phyloP scores from a whole-genome alignment of 2,888 invertebrate species.

The Perithous albicinctus region DNA sequence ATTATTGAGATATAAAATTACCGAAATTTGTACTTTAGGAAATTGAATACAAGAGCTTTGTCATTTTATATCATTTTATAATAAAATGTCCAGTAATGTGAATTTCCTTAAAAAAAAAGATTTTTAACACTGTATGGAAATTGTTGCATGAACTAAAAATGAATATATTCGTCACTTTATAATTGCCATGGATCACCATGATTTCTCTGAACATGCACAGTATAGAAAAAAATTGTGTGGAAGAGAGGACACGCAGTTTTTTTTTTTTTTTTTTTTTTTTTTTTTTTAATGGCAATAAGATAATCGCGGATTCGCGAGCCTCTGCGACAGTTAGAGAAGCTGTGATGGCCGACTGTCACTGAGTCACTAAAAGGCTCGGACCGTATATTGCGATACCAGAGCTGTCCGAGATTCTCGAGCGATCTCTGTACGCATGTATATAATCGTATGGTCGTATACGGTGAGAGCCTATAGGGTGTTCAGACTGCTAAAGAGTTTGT shows the following conservation, averaged over 20 bases:
- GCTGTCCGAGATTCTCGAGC: constrained; percentile 63
- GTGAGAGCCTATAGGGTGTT: constrained; percentile 3
- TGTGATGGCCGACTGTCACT: constrained; percentile 59
- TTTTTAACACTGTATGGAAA: too few relatives aligned
- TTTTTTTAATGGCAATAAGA: constrained; percentile 17
- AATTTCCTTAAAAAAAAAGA: too few relatives aligned
- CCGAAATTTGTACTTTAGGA: too few relatives aligned
- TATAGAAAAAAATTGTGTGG: neutral
- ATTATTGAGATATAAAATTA: too few relatives aligned
- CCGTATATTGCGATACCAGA: constrained; percentile 51
- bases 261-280: too few relatives aligned
- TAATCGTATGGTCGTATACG: constrained; percentile 30
- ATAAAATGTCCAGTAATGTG: too few relatives aligned
- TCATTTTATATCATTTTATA: too few relatives aligned
- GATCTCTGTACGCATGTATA: constrained; percentile 43
- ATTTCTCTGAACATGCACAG: too few relatives aligned
- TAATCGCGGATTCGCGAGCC: constrained; percentile 34
- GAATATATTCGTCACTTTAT: too few relatives aligned
- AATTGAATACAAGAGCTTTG: too few relatives aligned
- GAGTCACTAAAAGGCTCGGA: constrained; percentile 63
- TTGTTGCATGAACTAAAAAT: too few relatives aligned
- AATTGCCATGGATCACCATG: too few relatives aligned
- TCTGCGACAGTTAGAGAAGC: constrained; percentile 55
- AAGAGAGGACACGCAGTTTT: constrained; percentile 25
- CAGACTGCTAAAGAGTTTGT: neutral